Conservation (phyloP, 2,797 vertebrate genomes). For the Sebastes minor region DNA sequence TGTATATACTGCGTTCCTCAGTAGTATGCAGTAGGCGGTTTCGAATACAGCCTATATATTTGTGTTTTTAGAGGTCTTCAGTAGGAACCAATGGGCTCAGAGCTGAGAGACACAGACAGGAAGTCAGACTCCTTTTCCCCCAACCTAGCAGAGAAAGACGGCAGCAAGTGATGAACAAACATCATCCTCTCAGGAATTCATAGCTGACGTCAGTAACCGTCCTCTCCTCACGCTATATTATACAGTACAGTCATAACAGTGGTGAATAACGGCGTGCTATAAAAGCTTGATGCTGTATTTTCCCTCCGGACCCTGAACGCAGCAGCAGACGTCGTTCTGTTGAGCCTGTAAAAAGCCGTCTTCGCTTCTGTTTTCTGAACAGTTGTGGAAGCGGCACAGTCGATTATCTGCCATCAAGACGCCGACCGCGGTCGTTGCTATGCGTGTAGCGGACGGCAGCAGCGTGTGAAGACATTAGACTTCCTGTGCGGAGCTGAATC, state of each 20-base stretch:
- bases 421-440: too few relatives aligned
- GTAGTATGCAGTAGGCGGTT: too few relatives aligned
- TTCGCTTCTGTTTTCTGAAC: conserved; percentile 6
- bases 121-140: too few relatives aligned
- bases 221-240: background rate
- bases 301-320: conserved; percentile 31
- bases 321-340: background rate
- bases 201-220: background rate
- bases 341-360: background rate
- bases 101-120: too few relatives aligned
- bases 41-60: too few relatives aligned
- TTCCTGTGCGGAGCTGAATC: too few relatives aligned
- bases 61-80: too few relatives aligned
- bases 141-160: too few relatives aligned
- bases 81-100: too few relatives aligned
- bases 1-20: too few relatives aligned
- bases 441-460: too few relatives aligned
- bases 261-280: background rate
- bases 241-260: background rate
- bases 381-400: background rate
- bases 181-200: background rate
- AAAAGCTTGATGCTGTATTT: conserved; percentile 15
- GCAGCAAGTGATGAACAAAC: background rate
- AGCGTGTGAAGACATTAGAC: too few relatives aligned
- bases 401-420: background rate